These are phyloP conservation scores for Escarpia spicata DNA, from an alignment of 2,888 invertebrate species.

Conservation along the genomic window DNA sequence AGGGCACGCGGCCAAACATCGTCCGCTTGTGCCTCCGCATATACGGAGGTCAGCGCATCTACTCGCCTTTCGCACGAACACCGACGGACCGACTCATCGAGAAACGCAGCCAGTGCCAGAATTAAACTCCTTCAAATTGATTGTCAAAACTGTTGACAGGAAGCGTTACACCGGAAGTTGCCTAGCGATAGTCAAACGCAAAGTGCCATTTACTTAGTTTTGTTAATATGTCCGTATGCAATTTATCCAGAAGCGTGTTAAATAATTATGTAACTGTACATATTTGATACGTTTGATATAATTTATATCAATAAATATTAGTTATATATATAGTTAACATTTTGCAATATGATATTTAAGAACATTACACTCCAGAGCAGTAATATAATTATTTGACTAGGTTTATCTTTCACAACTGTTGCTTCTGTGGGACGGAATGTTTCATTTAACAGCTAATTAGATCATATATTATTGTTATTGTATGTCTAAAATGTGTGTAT, in stretches of 20 bases:
- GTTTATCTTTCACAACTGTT: too few relatives aligned
- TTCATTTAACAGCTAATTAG: too few relatives aligned
- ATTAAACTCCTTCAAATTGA: not conserved
- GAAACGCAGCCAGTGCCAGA: not conserved
- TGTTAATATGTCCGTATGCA: not conserved
- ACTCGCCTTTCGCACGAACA: not conserved
- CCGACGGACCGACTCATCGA: not conserved
- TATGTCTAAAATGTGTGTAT: too few relatives aligned
- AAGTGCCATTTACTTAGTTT: not conserved
- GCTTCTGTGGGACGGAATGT: too few relatives aligned
- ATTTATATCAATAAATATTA: not conserved
- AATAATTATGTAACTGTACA: not conserved
- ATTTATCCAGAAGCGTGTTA: not conserved
- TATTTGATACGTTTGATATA: not conserved
- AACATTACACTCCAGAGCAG: not conserved
- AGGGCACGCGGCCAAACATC: constrained; percentile 5
- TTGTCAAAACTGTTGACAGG: not conserved
- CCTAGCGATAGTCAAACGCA: not conserved
- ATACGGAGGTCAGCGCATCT: not conserved
- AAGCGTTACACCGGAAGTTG: not conserved
- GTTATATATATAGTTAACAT: not conserved
- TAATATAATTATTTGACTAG: too few relatives aligned
- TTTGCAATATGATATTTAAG: not conserved
- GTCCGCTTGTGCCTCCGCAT: not conserved
- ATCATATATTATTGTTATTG: too few relatives aligned